Percentiles rank a stretch among this genome's conserved stretches.
These are phyloP conservation scores for Neoascia interrupta DNA, from an alignment of 2,888 invertebrate genomes.

Conservation along the genomic window DNA sequence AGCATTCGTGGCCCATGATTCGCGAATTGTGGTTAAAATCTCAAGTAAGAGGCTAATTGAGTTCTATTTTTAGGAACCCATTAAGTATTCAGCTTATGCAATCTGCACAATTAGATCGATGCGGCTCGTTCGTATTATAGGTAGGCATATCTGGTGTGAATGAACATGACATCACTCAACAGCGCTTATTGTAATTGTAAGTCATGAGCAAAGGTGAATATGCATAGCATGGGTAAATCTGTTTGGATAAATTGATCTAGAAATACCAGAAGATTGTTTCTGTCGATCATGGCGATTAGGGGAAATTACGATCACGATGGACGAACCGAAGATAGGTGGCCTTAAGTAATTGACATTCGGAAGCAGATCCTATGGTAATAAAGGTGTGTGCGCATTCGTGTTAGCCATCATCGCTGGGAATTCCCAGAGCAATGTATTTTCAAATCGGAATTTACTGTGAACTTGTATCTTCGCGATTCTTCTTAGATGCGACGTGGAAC, in stretches of 20 bases:
- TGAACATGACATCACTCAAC: conserved; percentile 58
- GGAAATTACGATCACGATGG: conserved; percentile 62
- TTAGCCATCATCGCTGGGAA: conserved; percentile 34
- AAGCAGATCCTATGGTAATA: conserved; percentile 37
- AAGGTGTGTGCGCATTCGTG: conserved; percentile 11
- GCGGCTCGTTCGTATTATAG: conserved; percentile 2
- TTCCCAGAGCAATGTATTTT: conserved; percentile 19
- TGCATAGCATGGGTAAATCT: conserved; percentile 2
- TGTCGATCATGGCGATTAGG: conserved; percentile 32
- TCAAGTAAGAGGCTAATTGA: background rate
- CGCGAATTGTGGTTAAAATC: conserved; percentile 48
- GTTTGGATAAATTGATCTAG: conserved; percentile 33
- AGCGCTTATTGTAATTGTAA: background rate
- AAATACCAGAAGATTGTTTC: conserved; percentile 41
- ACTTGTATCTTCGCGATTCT: conserved; percentile 36
- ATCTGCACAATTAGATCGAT: conserved; percentile 53
- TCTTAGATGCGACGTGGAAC: conserved; percentile 32
- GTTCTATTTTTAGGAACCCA: conserved; percentile 43
- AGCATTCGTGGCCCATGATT: conserved; percentile 19
- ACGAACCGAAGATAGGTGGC: background rate
- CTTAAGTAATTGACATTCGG: conserved; percentile 38
- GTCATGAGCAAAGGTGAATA: conserved; percentile 12
- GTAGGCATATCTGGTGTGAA: conserved; percentile 38
- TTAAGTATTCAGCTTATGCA: conserved; percentile 49
- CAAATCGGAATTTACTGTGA: conserved; percentile 8